Evolutionary conservation across 2,888 invertebrate species (phyloP), one percentile per base, ranked within the genome.

Genomic region (Seira ritae): DNA sequence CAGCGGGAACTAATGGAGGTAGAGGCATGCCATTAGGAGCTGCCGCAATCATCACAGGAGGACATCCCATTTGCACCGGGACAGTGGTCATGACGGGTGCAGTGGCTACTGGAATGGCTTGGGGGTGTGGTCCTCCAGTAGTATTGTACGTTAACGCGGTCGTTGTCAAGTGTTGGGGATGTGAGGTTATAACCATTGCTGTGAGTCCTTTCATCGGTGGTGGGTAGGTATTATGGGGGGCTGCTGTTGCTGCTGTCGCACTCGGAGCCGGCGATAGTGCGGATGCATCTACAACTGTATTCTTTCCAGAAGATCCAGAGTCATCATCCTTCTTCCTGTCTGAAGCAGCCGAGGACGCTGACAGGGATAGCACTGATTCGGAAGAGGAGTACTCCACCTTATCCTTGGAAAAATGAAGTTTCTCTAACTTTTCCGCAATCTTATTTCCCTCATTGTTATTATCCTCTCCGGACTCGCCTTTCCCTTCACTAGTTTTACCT

Each of bases 11-110:
- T 10, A 79, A 19, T 1, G 70, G 67, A 20, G 81, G 73, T n/a
- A 80, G 46, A 10, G 67, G 67, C 80, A 80, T 80, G 10, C 73
- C 80, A 50, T 15, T 73, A 6, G 80, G 73, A 15, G 80, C 60
- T 19, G 79, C 66, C 6, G 79, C 79, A 55, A 80, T 37, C 80
- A 80, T 80, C 73, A 80, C 80, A 60, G 72, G 80, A 42, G 80
- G 80, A 19, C 80, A 80, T 17, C 80, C 80, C 24, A 79, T 20
- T 23, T n/a, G 75, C 23, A 77, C 4, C 20, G 77, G 77, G 62
- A 77, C 80, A 68, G 80, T 80, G 67, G 80, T 80, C 80, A 80
- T 80, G 20, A 80, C 80, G n/a, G 80, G 80, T 0, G 23, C 78
- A 15, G 80, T 46, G 8, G 50, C 79, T 8, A 79, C 42, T 8